These are phyloP conservation scores for Sarcophaga peregrina DNA, from an alignment of 1,140 invertebrate species.

Conservation along the genomic window DNA sequence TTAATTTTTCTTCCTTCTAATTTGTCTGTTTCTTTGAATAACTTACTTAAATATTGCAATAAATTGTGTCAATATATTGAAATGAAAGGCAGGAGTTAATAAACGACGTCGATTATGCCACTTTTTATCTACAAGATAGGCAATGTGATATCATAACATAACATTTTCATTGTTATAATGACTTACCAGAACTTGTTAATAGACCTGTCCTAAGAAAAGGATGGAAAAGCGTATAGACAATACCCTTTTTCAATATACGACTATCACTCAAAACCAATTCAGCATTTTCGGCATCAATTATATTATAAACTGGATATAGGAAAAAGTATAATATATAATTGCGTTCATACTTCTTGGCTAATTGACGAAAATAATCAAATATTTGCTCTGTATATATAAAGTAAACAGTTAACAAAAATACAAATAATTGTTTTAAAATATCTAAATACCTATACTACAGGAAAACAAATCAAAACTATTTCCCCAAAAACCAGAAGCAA, in stretches of 20 bases:
- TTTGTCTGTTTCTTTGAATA: conserved; percentile 47
- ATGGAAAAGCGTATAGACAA: conserved; percentile 69
- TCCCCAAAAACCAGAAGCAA: conserved; percentile 41
- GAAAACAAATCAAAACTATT: conserved; percentile 33
- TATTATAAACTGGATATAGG: conserved; percentile 50
- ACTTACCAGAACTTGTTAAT: conserved; percentile 71
- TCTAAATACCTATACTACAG: not conserved
- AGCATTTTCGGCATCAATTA: conserved; percentile 56
- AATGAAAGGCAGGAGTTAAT: conserved; percentile 90
- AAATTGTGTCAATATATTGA: conserved; percentile 85
- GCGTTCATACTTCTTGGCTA: conserved; percentile 45
- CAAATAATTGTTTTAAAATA: conserved; percentile 3
- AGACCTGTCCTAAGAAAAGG: conserved; percentile 77
- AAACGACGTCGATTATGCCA: conserved; percentile 84
- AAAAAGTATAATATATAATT: conserved; percentile 55
- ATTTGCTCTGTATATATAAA: conserved; percentile 45
- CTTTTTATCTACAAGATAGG: conserved; percentile 68
- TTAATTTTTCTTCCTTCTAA: too few relatives aligned
- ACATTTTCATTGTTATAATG: not conserved
- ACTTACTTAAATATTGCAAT: conserved; percentile 75
- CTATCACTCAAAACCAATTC: conserved; percentile 56
- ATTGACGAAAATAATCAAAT: conserved; percentile 48
- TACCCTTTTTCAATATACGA: conserved; percentile 55
- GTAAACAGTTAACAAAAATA: not conserved
- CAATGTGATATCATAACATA: not conserved